Evolutionary conservation across 2,797 vertebrate species (phyloP).

Genomic region (Sphaeramia orbicularis): DNA sequence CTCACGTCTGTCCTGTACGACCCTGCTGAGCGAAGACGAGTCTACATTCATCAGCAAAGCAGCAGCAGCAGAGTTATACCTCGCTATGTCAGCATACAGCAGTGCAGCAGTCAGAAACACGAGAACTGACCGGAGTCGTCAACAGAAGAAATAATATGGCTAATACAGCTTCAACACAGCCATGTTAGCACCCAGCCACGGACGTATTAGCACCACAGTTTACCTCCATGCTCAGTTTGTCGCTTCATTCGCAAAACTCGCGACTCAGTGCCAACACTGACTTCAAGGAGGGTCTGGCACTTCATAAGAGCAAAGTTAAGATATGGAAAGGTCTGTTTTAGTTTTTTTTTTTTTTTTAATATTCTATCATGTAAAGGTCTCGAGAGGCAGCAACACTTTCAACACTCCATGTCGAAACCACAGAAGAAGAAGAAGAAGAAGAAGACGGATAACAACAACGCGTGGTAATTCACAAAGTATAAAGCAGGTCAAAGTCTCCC

Average conservation of each 20-base stretch:
- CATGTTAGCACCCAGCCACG: slow-evolving; percentile 81
- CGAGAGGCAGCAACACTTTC: slow-evolving; percentile 61
- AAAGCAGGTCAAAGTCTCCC: slow-evolving; percentile 64
- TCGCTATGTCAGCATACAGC: slow-evolving; percentile 76
- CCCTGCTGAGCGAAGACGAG: slow-evolving; percentile 85
- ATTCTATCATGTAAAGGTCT: slow-evolving; percentile 53
- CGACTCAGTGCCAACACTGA: slow-evolving; percentile 74
- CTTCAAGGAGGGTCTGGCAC: slow-evolving; percentile 83
- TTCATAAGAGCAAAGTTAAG: slow-evolving; percentile 78
- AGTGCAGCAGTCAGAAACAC: slow-evolving; percentile 73
- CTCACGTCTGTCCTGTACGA: slow-evolving; percentile 61
- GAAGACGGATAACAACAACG: slow-evolving; percentile 44
- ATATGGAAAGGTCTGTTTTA: slow-evolving; percentile 60
- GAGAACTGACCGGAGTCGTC: slow-evolving; percentile 67
- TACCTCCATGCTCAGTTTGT: slow-evolving; percentile 77
- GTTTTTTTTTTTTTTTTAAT: slow-evolving; percentile 23
- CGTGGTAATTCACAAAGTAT: slow-evolving; percentile 57
- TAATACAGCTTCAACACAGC: slow-evolving; percentile 75
- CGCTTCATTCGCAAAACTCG: slow-evolving; percentile 61
- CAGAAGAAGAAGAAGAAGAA: slow-evolving; percentile 53
- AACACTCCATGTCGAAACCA: slow-evolving; percentile 54
- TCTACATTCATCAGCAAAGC: slow-evolving; percentile 86
- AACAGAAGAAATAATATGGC: slow-evolving; percentile 78
- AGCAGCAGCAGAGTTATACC: slow-evolving; percentile 82
- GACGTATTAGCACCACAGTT: slow-evolving; percentile 81